Percentiles rank a stretch among this genome's conserved stretches.
Conservation (phyloP, 2,797 vertebrate genomes). For the Dicrostonyx torquatus region DNA sequence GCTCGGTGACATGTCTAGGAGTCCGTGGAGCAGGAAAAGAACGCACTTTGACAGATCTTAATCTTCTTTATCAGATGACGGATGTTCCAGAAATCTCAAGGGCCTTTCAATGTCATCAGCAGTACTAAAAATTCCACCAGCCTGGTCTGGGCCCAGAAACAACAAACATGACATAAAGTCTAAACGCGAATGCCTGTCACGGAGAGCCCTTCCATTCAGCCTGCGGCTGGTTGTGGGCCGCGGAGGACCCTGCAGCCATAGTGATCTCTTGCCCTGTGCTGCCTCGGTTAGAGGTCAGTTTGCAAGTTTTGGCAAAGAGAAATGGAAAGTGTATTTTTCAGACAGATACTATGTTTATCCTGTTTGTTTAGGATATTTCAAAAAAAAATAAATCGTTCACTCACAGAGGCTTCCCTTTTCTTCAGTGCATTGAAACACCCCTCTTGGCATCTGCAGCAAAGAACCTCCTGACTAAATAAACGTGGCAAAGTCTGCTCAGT, state of each 20-base stretch:
- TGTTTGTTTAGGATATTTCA: constrained; percentile 67
- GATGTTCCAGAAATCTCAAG: constrained; percentile 69
- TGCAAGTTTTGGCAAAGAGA: constrained; percentile 77
- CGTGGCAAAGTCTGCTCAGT: constrained; percentile 69
- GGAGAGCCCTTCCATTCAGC: constrained; percentile 73
- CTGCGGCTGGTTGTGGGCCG: constrained; percentile 45
- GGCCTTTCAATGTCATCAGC: constrained; percentile 79
- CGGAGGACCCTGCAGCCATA: constrained; percentile 9
- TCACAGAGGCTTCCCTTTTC: constrained; percentile 55
- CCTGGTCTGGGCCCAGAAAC: constrained; percentile 82
- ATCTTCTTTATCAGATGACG: constrained; percentile 60
- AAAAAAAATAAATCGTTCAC: constrained; percentile 66
- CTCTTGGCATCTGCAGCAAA: constrained; percentile 48
- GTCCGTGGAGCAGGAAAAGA: constrained; percentile 30
- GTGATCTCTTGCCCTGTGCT: constrained; percentile 50
- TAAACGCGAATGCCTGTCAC: constrained; percentile 78
- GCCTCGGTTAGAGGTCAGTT: constrained; percentile 52
- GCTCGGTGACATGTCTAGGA: background rate
- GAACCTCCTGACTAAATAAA: constrained; percentile 73
- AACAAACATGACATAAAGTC: constrained; percentile 82
- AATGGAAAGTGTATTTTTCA: constrained; percentile 83
- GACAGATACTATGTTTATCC: constrained; percentile 77
- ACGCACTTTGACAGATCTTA: constrained; percentile 53
- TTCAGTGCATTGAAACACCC: constrained; percentile 49
- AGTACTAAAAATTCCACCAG: constrained; percentile 82